Conservation (phyloP, 2,797 vertebrate species). For the Acanthurus tractus region DNA sequence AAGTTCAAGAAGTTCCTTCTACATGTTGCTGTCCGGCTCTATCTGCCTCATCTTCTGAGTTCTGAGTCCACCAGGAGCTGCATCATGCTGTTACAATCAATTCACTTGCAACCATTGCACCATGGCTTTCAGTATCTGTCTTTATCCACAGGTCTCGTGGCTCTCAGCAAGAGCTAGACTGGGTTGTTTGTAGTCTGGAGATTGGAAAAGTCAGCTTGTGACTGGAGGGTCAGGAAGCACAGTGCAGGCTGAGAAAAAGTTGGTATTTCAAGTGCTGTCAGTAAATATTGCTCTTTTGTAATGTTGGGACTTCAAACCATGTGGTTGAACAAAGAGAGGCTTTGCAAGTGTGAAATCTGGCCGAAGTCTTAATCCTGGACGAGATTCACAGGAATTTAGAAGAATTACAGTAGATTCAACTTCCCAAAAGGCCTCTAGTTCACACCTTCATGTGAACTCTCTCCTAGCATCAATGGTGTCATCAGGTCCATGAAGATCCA, state of each 20-base stretch:
- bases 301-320: too few relatives aligned
- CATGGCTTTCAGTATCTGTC: conserved; percentile 32
- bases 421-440: too few relatives aligned
- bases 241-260: not conserved
- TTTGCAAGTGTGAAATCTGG: too few relatives aligned
- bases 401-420: too few relatives aligned
- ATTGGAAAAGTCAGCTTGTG: conserved; percentile 41
- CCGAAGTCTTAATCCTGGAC: too few relatives aligned
- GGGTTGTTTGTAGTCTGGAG: conserved; percentile 34
- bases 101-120: conserved; percentile 34
- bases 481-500: too few relatives aligned
- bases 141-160: conserved; percentile 44
- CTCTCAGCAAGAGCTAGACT: conserved; percentile 17
- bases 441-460: too few relatives aligned
- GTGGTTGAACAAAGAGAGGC: too few relatives aligned
- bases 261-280: not conserved
- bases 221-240: conserved; percentile 38
- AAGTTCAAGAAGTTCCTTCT: conserved; percentile 18
- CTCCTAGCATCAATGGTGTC: too few relatives aligned
- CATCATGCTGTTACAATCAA: conserved; percentile 42
- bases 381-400: too few relatives aligned
- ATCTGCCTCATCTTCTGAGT: conserved; percentile 19
- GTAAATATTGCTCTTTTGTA: conserved; percentile 25
- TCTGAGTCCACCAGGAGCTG: conserved; percentile 34
- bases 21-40: not conserved